Evolutionary conservation across 2,113 vertebrate genomes (phyloP).

Genomic region (Notarius quadriscutis): DNA sequence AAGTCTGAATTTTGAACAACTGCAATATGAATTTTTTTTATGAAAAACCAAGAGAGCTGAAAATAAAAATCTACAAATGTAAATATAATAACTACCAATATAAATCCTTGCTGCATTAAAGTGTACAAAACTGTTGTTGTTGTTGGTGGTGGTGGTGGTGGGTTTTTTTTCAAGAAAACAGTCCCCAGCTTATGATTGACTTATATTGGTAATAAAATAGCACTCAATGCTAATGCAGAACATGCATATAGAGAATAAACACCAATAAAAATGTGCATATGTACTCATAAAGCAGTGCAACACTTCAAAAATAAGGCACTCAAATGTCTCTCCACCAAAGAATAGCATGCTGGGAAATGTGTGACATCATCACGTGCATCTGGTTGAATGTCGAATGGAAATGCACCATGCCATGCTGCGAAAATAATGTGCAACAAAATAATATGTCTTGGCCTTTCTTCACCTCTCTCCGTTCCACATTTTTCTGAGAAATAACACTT

Average conservation of each 20-base stretch:
- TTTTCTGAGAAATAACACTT: slow-evolving; percentile 53
- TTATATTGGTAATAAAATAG: slow-evolving; percentile 18
- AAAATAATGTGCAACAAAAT: slow-evolving; percentile 40
- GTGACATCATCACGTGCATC: slow-evolving; percentile 38
- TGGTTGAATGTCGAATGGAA: slow-evolving; percentile 35
- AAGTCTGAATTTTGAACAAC: neutral
- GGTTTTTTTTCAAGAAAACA: neutral
- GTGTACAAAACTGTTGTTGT: neutral
- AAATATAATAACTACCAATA: slow-evolving; percentile 6
- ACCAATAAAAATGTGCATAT: neutral
- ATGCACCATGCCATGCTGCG: slow-evolving; percentile 21
- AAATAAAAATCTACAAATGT: slow-evolving; percentile 2
- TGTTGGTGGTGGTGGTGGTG: too few relatives aligned
- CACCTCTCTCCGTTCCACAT: slow-evolving; percentile 32
- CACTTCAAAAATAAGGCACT: neutral
- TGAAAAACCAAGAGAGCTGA: neutral
- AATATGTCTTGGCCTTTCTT: slow-evolving; percentile 36
- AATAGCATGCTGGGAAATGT: slow-evolving; percentile 34
- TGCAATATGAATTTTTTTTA: neutral
- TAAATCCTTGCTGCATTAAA: neutral
- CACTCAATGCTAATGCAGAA: neutral
- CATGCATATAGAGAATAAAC: neutral
- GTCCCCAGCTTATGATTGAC: neutral
- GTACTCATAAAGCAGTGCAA: neutral
- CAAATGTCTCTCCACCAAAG: slow-evolving; percentile 11